phyloP scores from a whole-genome alignment of 2,888 invertebrate species.

The Dynastes tityus region DNA sequence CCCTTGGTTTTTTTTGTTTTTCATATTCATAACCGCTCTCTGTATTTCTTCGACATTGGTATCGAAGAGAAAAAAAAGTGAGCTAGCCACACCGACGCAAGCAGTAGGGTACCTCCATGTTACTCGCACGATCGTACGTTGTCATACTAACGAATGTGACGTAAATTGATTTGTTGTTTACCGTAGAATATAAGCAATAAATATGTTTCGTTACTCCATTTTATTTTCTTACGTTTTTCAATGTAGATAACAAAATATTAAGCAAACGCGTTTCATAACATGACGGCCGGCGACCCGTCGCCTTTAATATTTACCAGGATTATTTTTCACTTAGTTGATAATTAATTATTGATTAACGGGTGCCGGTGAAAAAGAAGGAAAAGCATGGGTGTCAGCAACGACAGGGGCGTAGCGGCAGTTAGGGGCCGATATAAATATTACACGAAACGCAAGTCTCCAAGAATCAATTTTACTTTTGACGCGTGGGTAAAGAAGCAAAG shows the following conservation, averaged over 20 bases:
- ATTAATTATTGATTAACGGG: constrained; percentile 45
- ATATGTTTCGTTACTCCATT: neutral
- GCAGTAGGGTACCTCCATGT: too few species aligned
- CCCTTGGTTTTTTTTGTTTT: too few species aligned
- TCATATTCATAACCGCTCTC: too few species aligned
- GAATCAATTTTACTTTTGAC: constrained; percentile 44
- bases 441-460: constrained; percentile 44
- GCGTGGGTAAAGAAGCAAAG: constrained; percentile 25
- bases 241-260: constrained; percentile 30
- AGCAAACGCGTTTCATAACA: constrained; percentile 20
- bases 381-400: constrained; percentile 37
- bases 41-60: too few species aligned
- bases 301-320: constrained; percentile 39
- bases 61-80: too few species aligned
- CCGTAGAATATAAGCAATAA: too few species aligned
- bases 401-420: constrained; percentile 19
- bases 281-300: constrained; percentile 34
- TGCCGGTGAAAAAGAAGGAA: constrained; percentile 41
- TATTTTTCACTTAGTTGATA: constrained; percentile 45
- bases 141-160: too few species aligned
- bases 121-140: too few species aligned
- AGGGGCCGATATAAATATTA: constrained; percentile 39
- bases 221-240: neutral
- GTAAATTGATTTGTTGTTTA: too few species aligned
- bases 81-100: too few species aligned